A percentile compares a stretch with the other conserved stretches of the same genome.
Evolutionary conservation across 2,113 vertebrate genomes (phyloP).

Genomic region (Pygoscelis antarcticus): DNA sequence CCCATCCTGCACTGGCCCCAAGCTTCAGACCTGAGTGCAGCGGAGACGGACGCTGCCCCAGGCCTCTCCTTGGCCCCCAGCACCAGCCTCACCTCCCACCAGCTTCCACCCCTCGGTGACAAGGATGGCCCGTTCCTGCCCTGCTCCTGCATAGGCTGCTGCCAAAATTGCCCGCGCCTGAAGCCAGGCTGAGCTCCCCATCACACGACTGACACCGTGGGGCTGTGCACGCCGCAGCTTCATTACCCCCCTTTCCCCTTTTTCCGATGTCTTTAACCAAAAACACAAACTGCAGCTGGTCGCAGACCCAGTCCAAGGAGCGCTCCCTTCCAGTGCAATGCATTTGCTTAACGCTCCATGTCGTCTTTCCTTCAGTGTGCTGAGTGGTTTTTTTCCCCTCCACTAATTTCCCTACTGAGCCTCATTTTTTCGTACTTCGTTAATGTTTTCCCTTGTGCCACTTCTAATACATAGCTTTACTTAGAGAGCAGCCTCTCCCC

Average conservation of each 20-base stretch:
- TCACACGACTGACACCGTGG: rapidly evolving
- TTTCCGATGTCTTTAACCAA: not conserved
- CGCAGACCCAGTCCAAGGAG: not conserved
- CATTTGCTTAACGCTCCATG: not conserved
- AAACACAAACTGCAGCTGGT: not conserved
- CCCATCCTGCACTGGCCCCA: not conserved
- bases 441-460: not conserved
- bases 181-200: not conserved
- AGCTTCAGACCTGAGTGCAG: not conserved
- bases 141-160: not conserved
- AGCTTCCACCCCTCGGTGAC: rapidly evolving
- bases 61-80: not conserved
- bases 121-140: not conserved
- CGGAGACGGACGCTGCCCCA: not conserved
- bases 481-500: not conserved
- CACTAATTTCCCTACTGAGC: constrained; percentile 21
- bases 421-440: not conserved
- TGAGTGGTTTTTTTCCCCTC: not conserved
- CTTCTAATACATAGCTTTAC: not conserved
- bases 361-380: not conserved
- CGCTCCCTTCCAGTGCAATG: not conserved
- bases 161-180: rapidly evolving
- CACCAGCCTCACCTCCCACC: not conserved
- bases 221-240: not conserved
- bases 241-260: not conserved